These are phyloP conservation scores for Drosophila persimilis DNA, from an alignment of 1,140 invertebrate species.

Conservation along the genomic window DNA sequence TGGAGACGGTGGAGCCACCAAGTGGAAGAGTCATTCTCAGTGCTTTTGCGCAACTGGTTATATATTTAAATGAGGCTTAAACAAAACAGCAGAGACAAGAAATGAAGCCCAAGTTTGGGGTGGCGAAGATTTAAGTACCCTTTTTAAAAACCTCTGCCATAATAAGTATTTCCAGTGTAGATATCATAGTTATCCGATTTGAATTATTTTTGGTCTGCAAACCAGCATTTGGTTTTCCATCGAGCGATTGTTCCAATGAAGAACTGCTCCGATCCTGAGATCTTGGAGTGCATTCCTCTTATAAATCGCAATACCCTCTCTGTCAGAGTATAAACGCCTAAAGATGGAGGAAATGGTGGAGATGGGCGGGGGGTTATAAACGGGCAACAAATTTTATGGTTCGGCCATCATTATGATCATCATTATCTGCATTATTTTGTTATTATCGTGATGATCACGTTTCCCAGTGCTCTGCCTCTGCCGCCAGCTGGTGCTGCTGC, in stretches of 20 bases:
- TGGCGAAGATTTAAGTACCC: neutral
- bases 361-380: neutral
- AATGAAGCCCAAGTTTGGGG: neutral
- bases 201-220: no score
- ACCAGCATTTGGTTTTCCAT: no score
- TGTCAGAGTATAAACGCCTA: no score
- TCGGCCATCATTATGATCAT: constrained; percentile 47
- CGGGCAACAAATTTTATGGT: constrained; percentile 42
- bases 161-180: no score
- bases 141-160: neutral
- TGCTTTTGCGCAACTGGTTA: constrained; percentile 60
- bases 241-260: no score
- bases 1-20: neutral
- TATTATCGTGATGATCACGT: constrained; percentile 72
- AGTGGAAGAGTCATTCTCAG: constrained; percentile 1
- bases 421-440: constrained; percentile 49
- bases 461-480: constrained; percentile 5
- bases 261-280: no score
- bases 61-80: constrained; percentile 58
- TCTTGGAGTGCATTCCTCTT: no score
- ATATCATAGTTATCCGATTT: no score
- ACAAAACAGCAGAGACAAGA: constrained; percentile 18
- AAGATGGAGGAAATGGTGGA: neutral
- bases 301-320: no score
- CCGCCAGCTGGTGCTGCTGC: neutral